Conservation (phyloP, 2,113 vertebrate species). For the Caranx melampygus region DNA sequence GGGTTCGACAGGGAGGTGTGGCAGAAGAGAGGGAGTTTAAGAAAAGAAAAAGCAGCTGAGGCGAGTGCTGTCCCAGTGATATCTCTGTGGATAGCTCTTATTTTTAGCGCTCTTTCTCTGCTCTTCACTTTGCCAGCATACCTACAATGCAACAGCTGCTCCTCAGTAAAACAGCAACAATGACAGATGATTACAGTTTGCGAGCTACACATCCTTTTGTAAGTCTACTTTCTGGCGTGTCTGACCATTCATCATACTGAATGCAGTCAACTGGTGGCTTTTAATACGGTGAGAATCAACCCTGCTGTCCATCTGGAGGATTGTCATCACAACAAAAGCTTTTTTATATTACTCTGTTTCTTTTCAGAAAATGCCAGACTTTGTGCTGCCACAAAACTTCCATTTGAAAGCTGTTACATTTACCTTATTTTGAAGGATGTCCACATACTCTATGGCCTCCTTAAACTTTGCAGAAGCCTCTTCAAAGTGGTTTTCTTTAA, state of each 20-base stretch:
- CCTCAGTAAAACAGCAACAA: conserved; percentile 33
- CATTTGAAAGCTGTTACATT: neutral
- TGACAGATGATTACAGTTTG: conserved; percentile 49
- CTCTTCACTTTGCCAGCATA: conserved; percentile 39
- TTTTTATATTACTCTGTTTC: conserved; percentile 3
- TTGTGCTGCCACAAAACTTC: neutral
- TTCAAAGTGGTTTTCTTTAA: conserved; percentile 81
- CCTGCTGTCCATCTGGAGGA: conserved; percentile 4
- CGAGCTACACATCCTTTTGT: conserved; percentile 29
- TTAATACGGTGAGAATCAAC: neutral
- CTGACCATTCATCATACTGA: neutral
- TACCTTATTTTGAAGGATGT: conserved; percentile 87
- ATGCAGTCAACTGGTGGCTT: neutral
- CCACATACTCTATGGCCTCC: conserved; percentile 88
- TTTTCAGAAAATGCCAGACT: neutral
- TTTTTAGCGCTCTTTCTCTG: conserved; percentile 65
- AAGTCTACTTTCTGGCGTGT: conserved; percentile 9
- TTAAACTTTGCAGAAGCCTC: conserved; percentile 85
- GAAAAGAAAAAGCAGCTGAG: conserved; percentile 38
- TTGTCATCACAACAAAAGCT: neutral
- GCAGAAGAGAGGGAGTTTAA: conserved; percentile 37
- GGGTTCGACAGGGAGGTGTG: conserved; percentile 48
- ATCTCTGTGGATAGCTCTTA: conserved; percentile 64
- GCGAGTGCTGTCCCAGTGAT: conserved; percentile 57
- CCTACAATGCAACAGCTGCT: conserved; percentile 62